These are phyloP conservation scores for Spheniscus humboldti DNA, from an alignment of 2,797 vertebrate genomes.

Conservation along the genomic window DNA sequence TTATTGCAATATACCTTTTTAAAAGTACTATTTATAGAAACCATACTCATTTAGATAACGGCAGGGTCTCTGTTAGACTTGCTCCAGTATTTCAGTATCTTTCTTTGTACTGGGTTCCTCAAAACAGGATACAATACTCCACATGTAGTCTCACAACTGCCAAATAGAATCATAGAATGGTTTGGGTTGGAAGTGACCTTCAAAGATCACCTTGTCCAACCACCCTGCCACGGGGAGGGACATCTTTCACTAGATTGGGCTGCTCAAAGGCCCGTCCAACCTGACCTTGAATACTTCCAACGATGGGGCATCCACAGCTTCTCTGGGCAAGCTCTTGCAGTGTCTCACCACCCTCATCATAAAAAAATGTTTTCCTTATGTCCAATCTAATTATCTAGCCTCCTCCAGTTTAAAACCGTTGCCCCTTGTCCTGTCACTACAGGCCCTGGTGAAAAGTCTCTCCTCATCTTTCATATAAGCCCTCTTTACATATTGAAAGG, in stretches of 20 bases:
- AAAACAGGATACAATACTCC: neutral
- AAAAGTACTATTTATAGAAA: neutral
- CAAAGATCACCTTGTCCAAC: neutral
- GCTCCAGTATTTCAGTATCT: neutral
- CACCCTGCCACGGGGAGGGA: neutral
- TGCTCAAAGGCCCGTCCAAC: neutral
- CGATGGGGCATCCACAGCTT: neutral
- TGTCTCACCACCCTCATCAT: fast-evolving
- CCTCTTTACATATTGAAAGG: neutral
- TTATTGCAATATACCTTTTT: neutral
- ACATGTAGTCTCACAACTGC: neutral
- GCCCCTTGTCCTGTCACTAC: neutral
- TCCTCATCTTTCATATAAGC: neutral
- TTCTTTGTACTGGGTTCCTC: neutral
- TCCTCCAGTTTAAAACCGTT: neutral
- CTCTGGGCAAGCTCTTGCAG: neutral
- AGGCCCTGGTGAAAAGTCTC: neutral
- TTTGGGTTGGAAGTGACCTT: neutral
- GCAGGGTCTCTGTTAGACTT: neutral
- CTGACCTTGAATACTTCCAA: neutral
- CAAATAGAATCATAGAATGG: neutral
- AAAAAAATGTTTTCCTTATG: neutral
- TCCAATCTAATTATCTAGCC: neutral
- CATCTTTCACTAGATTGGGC: neutral
- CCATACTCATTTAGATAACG: neutral